Evolutionary conservation across 2,113 vertebrate species (phyloP).

Genomic region (Cygnus atratus): DNA sequence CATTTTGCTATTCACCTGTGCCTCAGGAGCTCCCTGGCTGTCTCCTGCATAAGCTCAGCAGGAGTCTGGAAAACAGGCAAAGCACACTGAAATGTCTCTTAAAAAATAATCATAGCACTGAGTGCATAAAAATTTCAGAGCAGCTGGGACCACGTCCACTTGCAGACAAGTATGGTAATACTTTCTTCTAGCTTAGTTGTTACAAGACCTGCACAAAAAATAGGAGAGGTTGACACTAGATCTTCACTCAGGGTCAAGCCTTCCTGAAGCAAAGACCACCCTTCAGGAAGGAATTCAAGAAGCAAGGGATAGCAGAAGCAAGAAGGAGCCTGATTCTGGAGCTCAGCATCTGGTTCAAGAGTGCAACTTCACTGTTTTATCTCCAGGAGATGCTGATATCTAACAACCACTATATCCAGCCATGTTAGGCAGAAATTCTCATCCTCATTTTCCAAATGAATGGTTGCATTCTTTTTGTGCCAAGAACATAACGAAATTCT

Average conservation of each 20-base stretch:
- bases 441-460: background rate
- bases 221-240: background rate
- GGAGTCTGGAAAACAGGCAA: background rate
- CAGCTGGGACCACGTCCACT: background rate
- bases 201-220: background rate
- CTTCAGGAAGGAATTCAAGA: background rate
- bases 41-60: background rate
- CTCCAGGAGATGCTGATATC: conserved; percentile 1
- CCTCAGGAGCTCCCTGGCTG: background rate
- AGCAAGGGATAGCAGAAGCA: background rate
- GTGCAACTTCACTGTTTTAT: background rate
- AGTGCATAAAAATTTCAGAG: background rate
- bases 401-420: background rate
- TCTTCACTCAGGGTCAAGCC: background rate
- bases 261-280: background rate
- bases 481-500: background rate
- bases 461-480: background rate
- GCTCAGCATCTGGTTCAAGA: background rate
- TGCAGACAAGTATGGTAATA: background rate
- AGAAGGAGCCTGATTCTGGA: background rate
- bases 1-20: background rate
- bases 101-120: conserved; percentile 14
- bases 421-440: background rate
- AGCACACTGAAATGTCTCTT: background rate
- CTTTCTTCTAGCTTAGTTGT: background rate